Percentiles rank a stretch among this genome's conserved stretches.
phyloP scores from a whole-genome alignment of 2,797 vertebrate species.

The Austrolebias charrua region DNA sequence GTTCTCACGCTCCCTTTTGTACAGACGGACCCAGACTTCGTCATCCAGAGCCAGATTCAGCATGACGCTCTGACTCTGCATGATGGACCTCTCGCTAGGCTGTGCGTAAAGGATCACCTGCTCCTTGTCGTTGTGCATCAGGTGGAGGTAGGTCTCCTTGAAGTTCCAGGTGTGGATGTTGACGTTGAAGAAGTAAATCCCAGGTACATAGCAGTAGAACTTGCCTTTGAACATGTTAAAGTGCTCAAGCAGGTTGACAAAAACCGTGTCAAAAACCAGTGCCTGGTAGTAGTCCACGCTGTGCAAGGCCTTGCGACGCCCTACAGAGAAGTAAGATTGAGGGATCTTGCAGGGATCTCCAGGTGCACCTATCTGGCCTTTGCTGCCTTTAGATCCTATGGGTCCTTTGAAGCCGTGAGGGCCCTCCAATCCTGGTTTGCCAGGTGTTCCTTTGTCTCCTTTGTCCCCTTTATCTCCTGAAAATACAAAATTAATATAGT shows the following conservation, averaged over 20 bases:
- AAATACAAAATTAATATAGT: neutral
- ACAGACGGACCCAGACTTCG: slow-evolving; percentile 90
- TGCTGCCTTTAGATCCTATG: slow-evolving; percentile 84
- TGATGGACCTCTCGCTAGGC: slow-evolving; percentile 94
- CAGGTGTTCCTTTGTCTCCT: slow-evolving; percentile 85
- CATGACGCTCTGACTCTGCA: slow-evolving; percentile 98
- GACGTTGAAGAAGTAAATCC: slow-evolving; percentile 93
- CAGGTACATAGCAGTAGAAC: slow-evolving; percentile 83
- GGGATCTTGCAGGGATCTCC: slow-evolving; percentile 86
- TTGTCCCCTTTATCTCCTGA: slow-evolving; percentile 92
- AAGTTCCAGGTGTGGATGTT: slow-evolving; percentile 99
- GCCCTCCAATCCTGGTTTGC: slow-evolving; percentile 86
- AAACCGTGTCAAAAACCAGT: slow-evolving; percentile 89
- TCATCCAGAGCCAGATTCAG: slow-evolving; percentile 82
- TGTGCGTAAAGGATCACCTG: slow-evolving; percentile 91
- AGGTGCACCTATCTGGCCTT: slow-evolving; percentile 85
- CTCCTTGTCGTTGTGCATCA: slow-evolving; percentile 87
- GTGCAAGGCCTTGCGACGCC: slow-evolving; percentile 90
- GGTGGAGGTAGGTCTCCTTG: slow-evolving; percentile 96
- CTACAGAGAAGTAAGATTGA: slow-evolving; percentile 88
- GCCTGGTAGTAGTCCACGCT: slow-evolving; percentile 89
- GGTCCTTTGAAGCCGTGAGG: slow-evolving; percentile 77
- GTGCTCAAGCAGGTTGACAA: slow-evolving; percentile 89
- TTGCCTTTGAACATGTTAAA: slow-evolving; percentile 91
- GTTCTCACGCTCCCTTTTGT: slow-evolving; percentile 91